These are phyloP conservation scores for Chauna torquata DNA, from an alignment of 2,113 vertebrate genomes.

Conservation along the genomic window DNA sequence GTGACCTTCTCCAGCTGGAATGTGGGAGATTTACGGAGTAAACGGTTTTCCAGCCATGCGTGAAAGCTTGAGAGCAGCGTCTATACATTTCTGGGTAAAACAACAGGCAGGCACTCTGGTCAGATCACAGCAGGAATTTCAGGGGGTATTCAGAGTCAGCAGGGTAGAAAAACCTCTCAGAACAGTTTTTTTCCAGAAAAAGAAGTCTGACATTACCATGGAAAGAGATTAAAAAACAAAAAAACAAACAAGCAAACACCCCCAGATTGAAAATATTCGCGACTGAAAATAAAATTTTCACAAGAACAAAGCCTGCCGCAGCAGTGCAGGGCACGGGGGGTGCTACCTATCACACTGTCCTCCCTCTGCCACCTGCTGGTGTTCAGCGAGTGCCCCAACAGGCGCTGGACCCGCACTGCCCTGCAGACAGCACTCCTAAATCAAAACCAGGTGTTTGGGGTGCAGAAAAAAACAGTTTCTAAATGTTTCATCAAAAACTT, in stretches of 20 bases:
- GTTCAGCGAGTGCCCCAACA: fast-evolving
- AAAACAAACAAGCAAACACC: not conserved
- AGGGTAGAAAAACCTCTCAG: not conserved
- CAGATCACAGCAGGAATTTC: not conserved
- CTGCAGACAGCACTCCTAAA: not conserved
- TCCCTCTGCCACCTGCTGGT: not conserved
- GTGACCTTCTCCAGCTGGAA: not conserved
- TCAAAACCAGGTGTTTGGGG: not conserved
- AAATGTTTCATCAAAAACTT: not conserved
- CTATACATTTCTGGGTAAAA: not conserved
- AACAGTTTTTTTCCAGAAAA: not conserved
- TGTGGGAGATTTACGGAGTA: not conserved
- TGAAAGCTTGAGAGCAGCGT: not conserved
- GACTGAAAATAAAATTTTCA: not conserved
- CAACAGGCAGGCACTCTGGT: not conserved
- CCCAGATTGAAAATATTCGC: not conserved
- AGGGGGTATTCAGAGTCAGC: not conserved
- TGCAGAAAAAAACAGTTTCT: not conserved
- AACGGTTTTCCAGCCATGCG: not conserved
- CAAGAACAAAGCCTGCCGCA: not conserved
- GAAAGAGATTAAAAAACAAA: not conserved
- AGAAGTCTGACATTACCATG: not conserved
- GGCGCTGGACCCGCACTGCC: not conserved
- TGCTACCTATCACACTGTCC: not conserved
- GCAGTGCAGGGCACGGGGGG: not conserved